Conservation (phyloP, 1,140 invertebrate species). For the Sinella curviseta region DNA sequence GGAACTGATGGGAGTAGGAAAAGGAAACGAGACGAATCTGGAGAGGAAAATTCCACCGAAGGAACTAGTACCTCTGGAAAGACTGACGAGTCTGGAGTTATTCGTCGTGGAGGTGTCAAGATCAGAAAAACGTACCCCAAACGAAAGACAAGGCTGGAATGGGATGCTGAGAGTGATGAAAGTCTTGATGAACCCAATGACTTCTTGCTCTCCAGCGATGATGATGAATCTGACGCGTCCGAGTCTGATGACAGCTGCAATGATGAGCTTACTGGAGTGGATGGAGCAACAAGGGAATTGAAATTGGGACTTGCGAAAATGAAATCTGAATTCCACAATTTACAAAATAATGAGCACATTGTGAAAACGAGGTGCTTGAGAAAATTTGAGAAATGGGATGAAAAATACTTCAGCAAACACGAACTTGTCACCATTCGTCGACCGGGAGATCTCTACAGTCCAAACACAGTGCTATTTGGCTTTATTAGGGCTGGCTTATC, state of each 20-base stretch:
- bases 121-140: background rate
- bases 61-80: background rate
- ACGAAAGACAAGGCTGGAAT: background rate
- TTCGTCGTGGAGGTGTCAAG: background rate
- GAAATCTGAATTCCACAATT: too few species aligned
- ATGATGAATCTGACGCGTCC: background rate
- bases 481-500: background rate
- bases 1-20: background rate
- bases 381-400: background rate
- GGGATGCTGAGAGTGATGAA: background rate
- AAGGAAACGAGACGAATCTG: background rate
- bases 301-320: background rate
- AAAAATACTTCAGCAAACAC: background rate
- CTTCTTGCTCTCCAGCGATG: background rate
- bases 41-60: background rate
- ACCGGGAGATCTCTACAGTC: background rate
- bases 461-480: background rate
- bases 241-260: background rate
- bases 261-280: background rate
- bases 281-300: background rate
- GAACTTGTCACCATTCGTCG: background rate
- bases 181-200: background rate
- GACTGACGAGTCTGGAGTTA: background rate
- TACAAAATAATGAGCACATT: constrained; percentile 1
- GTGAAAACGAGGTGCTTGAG: background rate